Evolutionary conservation across 2,888 invertebrate species (phyloP), one percentile per base, ranked within the genome.

Genomic region (Melangyna quadrimaculata): DNA sequence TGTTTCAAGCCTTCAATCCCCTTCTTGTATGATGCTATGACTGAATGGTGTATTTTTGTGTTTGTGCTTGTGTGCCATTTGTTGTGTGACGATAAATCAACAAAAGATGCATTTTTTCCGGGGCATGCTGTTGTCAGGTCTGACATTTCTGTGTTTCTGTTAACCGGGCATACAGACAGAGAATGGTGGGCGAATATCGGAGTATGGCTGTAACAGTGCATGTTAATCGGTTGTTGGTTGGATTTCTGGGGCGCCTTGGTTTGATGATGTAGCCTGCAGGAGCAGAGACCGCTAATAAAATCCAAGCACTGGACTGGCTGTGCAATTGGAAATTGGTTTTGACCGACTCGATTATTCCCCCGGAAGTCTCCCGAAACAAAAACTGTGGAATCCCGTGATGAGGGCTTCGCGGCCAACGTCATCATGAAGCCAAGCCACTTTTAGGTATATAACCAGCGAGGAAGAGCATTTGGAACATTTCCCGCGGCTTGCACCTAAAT

Each of bases 41-140:
- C 12, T 12, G 57, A 57, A 59, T 63, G 19, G 35, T 24, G 29
- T 63, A 32, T 57, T 27, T 69, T 69, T 53, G n/a, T 59, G 57
- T 45, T 43, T n/a, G n/a, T n/a, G n/a, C 51, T 17, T 19, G 53
- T 40, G 53, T 63, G 72, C 80, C 86, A 86, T 86, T 86, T 86
- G 81, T 65, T 86, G 86, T 81, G 86, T 32, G 63, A 63, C 27
- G 72, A 78, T 86, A 86, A 86, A 86, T 86, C 86, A 86, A 73
- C 48, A 72, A 86, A 78, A 86, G 86, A 86, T 86, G 81, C 77
- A 86, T 81, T 86, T 86, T 77, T 81, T 69, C 77, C 63, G 75
- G 71, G 51, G 35, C 77, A 78, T 51, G 67, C 69, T 73, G 71
- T 73, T 86, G 80, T 84, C 80, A 84, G 84, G 14, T 67, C 75